Evolutionary conservation across 1,140 invertebrate species (phyloP).

Genomic region (Caenorhabditis briggsae): DNA sequence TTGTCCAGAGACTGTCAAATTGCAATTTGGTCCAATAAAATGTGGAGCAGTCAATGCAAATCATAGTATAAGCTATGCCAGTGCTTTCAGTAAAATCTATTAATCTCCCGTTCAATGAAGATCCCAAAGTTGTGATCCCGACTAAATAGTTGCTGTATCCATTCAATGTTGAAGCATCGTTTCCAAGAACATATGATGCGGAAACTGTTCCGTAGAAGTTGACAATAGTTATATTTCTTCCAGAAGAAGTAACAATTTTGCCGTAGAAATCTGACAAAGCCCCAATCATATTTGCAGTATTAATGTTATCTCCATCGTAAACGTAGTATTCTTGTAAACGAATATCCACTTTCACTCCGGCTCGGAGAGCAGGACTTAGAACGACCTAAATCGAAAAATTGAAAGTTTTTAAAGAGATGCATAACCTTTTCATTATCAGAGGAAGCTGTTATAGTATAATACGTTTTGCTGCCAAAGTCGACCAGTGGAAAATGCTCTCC

Average conservation of each 20-base stretch:
- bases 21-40: too few relatives aligned
- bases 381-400: background rate
- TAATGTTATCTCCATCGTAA: conserved; percentile 3
- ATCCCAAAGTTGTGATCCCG: too few relatives aligned
- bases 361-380: background rate
- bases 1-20: background rate
- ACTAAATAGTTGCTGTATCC: too few relatives aligned
- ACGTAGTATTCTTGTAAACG: background rate
- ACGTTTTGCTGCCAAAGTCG: background rate
- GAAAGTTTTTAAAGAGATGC: too few relatives aligned
- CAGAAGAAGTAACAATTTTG: background rate
- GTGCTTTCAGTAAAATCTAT: too few relatives aligned
- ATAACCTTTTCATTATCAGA: background rate
- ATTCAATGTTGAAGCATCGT: background rate
- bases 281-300: background rate
- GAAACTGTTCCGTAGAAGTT: background rate
- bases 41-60: too few relatives aligned
- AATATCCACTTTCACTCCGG: background rate
- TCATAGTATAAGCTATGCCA: too few relatives aligned
- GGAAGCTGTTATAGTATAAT: background rate
- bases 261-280: background rate
- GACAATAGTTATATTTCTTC: background rate
- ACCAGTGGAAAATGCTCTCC: background rate
- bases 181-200: background rate
- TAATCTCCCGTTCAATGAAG: too few relatives aligned